These are phyloP conservation scores for Microtus montanus DNA, from an alignment of 2,113 vertebrate genomes.

Conservation along the genomic window DNA sequence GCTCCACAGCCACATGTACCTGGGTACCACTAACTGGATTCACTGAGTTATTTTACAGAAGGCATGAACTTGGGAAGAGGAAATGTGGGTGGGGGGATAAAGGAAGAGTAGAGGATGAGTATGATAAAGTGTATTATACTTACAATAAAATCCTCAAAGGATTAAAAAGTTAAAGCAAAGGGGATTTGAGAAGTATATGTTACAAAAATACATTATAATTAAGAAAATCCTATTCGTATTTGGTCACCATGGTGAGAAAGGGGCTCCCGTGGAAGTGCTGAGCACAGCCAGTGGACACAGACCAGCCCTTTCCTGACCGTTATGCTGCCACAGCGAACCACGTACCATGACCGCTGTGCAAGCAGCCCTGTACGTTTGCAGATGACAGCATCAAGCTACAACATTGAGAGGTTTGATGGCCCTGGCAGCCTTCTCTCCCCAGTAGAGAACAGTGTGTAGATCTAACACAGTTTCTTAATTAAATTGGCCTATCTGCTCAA, in stretches of 20 bases:
- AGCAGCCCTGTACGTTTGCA: no score
- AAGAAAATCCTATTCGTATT: not conserved
- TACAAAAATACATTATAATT: not conserved
- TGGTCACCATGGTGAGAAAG: not conserved
- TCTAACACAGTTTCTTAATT: constrained; percentile 37
- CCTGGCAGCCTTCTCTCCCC: not conserved
- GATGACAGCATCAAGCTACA: not conserved
- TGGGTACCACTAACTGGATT: not conserved
- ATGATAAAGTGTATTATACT: not conserved
- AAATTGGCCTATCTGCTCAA: not conserved
- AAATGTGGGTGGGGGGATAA: not conserved
- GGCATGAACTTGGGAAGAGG: not conserved
- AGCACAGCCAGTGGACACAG: not conserved
- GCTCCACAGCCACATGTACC: no score
- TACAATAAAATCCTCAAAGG: not conserved
- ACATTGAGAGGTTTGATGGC: not conserved
- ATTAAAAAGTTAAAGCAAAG: not conserved
- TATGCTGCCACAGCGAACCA: not conserved
- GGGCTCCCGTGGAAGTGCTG: not conserved
- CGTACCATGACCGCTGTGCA: not conserved
- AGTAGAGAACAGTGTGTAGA: not conserved
- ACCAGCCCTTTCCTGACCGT: not conserved
- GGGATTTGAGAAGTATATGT: not conserved
- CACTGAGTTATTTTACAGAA: not conserved
- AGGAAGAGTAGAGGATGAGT: no score